These are phyloP conservation scores for Physocephala rufipes DNA, from an alignment of 2,888 invertebrate species.

Conservation along the genomic window DNA sequence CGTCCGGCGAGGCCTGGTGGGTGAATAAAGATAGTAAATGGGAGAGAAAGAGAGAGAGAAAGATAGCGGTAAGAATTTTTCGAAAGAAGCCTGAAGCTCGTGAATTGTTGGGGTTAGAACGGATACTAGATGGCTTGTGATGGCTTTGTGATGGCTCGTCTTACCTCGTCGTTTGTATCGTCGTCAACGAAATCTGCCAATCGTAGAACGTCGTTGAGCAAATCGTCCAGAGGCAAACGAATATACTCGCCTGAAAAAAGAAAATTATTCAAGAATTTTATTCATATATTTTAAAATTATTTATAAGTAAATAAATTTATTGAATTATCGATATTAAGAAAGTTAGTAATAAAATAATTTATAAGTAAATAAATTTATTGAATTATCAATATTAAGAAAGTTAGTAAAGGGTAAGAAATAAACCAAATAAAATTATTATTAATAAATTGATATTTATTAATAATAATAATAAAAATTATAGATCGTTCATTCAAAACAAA, in stretches of 20 bases:
- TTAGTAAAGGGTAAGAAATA: no score
- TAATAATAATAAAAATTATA: no score
- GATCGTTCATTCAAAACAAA: no score
- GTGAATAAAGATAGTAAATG: background rate
- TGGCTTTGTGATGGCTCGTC: background rate
- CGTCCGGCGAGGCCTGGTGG: conserved; percentile 47
- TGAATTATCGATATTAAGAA: no score
- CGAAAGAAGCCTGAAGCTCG: background rate
- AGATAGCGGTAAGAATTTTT: background rate
- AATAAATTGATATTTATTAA: no score
- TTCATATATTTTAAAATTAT: no score
- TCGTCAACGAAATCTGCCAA: conserved; percentile 56
- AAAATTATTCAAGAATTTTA: conserved; percentile 7
- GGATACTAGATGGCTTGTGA: background rate
- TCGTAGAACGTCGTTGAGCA: conserved; percentile 64
- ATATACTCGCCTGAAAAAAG: conserved; percentile 62
- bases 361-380: no score
- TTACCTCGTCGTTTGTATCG: conserved; percentile 57
- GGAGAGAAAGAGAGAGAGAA: background rate
- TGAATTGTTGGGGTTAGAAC: no score
- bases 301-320: no score
- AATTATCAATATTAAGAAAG: no score
- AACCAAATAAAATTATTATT: no score
- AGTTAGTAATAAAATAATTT: background rate
- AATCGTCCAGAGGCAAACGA: conserved; percentile 63